phyloP scores from a whole-genome alignment of 1,140 invertebrate species.

The Papilio glaucus region DNA sequence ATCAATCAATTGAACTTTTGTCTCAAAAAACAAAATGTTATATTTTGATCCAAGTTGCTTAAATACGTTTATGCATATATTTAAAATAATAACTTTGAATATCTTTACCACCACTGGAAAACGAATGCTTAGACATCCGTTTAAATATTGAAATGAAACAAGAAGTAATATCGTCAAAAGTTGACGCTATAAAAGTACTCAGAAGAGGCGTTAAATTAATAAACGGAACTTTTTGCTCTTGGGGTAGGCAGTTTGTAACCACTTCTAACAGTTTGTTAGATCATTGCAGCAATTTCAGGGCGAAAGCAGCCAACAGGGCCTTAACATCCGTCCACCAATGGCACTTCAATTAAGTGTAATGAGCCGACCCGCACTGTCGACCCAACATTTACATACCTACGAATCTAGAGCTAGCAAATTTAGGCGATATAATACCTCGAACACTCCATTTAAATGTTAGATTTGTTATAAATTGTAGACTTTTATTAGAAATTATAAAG shows the following conservation, averaged over 20 bases:
- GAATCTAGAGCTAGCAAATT: constrained; percentile 27
- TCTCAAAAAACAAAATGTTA: no score
- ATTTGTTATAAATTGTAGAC: constrained; percentile 6
- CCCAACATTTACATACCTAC: constrained; percentile 58
- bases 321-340: constrained; percentile 69
- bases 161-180: constrained; percentile 26
- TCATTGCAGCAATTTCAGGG: constrained; percentile 59
- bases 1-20: no score
- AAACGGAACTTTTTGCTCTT: constrained; percentile 26
- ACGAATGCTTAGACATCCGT: background rate
- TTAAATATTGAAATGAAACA: constrained; percentile 20
- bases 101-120: background rate
- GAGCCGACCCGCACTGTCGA: constrained; percentile 59
- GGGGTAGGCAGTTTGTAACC: constrained; percentile 40
- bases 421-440: constrained; percentile 18
- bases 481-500: background rate
- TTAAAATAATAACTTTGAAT: background rate
- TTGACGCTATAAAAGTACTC: constrained; percentile 29
- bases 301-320: constrained; percentile 64
- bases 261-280: constrained; percentile 56
- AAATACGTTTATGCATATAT: no score
- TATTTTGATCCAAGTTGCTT: no score
- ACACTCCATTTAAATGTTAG: background rate
- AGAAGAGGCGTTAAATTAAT: constrained; percentile 33
- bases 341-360: constrained; percentile 79